Conservation (phyloP, 2,888 invertebrate species). For the Ethmia dodecea region DNA sequence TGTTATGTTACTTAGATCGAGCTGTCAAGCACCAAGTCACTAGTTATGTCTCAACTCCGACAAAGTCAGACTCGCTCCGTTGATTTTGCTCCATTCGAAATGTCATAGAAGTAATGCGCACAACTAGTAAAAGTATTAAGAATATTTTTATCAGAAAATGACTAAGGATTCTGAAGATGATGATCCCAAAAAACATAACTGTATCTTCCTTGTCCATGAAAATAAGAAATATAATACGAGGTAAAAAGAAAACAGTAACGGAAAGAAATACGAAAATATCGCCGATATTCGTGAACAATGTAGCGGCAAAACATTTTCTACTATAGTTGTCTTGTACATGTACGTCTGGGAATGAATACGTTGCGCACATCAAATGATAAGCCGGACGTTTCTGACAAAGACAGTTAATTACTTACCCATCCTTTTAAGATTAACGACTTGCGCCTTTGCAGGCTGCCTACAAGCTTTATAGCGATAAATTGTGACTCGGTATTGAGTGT, state of each 20-base stretch:
- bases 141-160: not conserved
- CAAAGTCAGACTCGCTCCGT: slow-evolving; percentile 15
- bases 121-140: not conserved
- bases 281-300: too few relatives aligned
- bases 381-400: slow-evolving; percentile 4
- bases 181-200: too few relatives aligned
- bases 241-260: too few relatives aligned
- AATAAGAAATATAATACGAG: too few relatives aligned
- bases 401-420: slow-evolving; percentile 7
- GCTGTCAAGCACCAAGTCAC: slow-evolving; percentile 8
- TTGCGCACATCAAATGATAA: not conserved
- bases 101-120: not conserved
- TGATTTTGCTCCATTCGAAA: slow-evolving; percentile 20
- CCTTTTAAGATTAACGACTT: slow-evolving; percentile 12
- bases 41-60: slow-evolving; percentile 15
- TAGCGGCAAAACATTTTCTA: too few relatives aligned
- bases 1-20: slow-evolving; percentile 6
- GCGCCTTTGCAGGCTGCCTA: too few relatives aligned
- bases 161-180: too few relatives aligned
- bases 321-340: too few relatives aligned
- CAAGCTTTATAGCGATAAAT: too few relatives aligned
- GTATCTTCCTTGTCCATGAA: too few relatives aligned
- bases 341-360: not conserved
- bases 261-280: too few relatives aligned
- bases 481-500: too few relatives aligned